A percentile compares a stretch with the other conserved stretches of the same genome.
These are phyloP conservation scores for Aphrocallistes beatrix DNA, from an alignment of 37 sponge, comb jelly and placozoan genomes.

Conservation along the genomic window DNA sequence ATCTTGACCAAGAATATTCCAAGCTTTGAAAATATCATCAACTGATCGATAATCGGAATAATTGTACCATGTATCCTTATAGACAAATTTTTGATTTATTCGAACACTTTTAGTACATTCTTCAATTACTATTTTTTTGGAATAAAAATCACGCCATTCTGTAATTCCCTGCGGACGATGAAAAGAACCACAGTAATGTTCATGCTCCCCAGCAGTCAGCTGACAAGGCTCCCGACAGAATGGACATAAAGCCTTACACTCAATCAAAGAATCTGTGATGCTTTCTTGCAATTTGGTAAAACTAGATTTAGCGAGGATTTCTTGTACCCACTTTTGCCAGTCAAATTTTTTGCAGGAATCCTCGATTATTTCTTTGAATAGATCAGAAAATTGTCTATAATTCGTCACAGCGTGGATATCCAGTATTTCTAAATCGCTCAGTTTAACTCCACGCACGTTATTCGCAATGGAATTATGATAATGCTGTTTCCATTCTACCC, in stretches of 20 bases:
- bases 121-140: background rate
- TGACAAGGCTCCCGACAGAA: background rate
- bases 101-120: slow-evolving; percentile 3
- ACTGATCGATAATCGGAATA: background rate
- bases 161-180: background rate
- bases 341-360: background rate
- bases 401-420: background rate
- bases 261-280: background rate
- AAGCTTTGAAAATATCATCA: background rate
- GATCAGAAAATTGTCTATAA: slow-evolving; percentile 1
- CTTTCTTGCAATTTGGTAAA: background rate
- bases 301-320: background rate
- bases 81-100: background rate
- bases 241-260: slow-evolving; percentile 6
- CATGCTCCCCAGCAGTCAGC: background rate
- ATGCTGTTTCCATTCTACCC: background rate
- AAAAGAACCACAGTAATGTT: slow-evolving; percentile 3
- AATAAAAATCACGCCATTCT: background rate
- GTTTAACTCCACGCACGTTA: background rate
- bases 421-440: background rate
- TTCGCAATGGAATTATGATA: background rate
- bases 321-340: background rate
- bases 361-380: background rate
- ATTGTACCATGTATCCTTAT: background rate
- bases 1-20: background rate